Base-by-base conservation (phyloP, 1,140 invertebrate genomes). In the Centruroides sculpturatus region DNA sequence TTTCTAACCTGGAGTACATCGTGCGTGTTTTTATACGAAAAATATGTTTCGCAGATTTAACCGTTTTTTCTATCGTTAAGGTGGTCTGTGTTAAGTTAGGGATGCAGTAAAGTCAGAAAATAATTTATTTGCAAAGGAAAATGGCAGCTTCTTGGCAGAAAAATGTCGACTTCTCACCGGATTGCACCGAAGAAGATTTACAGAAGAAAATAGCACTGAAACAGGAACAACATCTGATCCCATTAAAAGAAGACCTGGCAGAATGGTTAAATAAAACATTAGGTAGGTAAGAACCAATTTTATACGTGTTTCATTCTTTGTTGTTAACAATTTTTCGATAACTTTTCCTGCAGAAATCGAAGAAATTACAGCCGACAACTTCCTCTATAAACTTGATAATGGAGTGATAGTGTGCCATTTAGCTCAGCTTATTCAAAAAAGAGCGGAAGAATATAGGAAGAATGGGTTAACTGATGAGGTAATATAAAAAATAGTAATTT, bases 221-320 rank as follows among this genome's bases (percentile, higher is more conserved):
- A 59, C 86, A 89, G 71, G 83, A 83, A 69, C 78, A 84, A 58
- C 85, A 87, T 71, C 78, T 92, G 64, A 81, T 86, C 67, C 87
- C 86, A 1, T 75, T 89, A 34, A 85, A 87, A 70, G 86, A 91
- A 71, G 88, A 91, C 76, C 74, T 91, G 55, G 85, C 86, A 12
- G 87, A 89, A 69, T 91, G 87, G 87, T 82, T 91, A 60, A 89
- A 88, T 73, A 87, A 85, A 70, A 85, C 83, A 59, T 78, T 89
- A 64, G 86, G 86, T 87, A 71, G 83, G 80, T 61, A 6, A 6
- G 3, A 2, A 53, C 23, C 7, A 53, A 23, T 36, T 23, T 53
- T 2, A 53, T 0, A 53, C 8, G 49, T 34, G 1, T 53, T 53
- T 53, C 8, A 6, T 53, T 53, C 23, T 8, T 8, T 5, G 8